Base-by-base conservation (phyloP, 2,797 vertebrate genomes). In the Cirrhinus mrigala region DNA sequence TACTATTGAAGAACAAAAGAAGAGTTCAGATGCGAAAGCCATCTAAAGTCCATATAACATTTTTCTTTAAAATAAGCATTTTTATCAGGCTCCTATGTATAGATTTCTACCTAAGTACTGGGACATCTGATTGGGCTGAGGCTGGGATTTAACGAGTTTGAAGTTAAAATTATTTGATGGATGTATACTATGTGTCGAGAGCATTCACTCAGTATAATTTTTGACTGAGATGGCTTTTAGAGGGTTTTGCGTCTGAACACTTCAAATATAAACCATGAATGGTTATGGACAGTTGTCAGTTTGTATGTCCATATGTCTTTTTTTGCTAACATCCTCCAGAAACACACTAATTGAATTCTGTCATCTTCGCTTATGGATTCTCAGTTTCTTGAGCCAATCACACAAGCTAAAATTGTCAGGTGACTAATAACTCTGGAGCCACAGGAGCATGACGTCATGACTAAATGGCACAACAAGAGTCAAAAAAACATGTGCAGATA, bases 371-470 rank as follows among this genome's bases (percentile, higher is more conserved):
- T 75, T 52, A 20, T 48, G 15, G 22, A 73, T 22, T 56, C 12
- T 8, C 20, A 37, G 5, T 29, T 33, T 75, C 10, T 75, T 18
- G 6, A 75, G 73, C 20, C 73, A 54, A 37, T 54, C 18, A 54
- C 27, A 14, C 16, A 37, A 75, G 27, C 27, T 16, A 52, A 75
- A 75, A 75, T 33, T 33, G 10, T 2, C 48, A 11, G 2, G 9
- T 27, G 15, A 27, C 14, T 10, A 27, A 10, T 73, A n/a, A 10
- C 44, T 73, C 46, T 50, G 9, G 24, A 52, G 24, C 62, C 83
- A 68, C 27, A 29, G 14, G 15, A 62, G 48, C 1, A 9, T 37
- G 20, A 50, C n/a, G 1, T 87, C 89, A 75, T 54, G 18, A 75
- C 16, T 29, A 75, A 75, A 20, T 52, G 2, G n/a, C 9, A 18